A percentile compares a stretch with the other conserved stretches of the same genome.
These are phyloP conservation scores for Oryctes rhinoceros DNA, from an alignment of 1,140 invertebrate species.

Conservation along the genomic window DNA sequence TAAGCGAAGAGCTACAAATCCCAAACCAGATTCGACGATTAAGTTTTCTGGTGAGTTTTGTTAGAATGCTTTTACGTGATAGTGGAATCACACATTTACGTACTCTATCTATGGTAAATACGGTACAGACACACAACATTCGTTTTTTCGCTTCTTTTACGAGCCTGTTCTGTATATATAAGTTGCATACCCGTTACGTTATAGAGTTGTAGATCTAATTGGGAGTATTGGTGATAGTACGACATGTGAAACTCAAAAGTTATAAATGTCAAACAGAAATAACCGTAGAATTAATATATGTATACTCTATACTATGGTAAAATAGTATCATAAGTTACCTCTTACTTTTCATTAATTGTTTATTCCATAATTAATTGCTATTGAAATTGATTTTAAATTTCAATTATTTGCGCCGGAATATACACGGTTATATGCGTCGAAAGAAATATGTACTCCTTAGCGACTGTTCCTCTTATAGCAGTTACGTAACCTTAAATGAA, in stretches of 20 bases:
- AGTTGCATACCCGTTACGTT: background rate
- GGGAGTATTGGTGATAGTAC: constrained; percentile 13
- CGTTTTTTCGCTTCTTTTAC: background rate
- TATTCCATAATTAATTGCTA: constrained; percentile 22
- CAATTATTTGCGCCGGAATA: no score
- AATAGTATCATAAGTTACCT: background rate
- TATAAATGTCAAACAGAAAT: constrained; percentile 11
- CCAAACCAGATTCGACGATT: constrained; percentile 60
- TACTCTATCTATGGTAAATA: background rate
- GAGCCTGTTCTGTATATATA: constrained; percentile 1
- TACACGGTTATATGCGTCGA: no score
- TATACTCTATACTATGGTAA: background rate
- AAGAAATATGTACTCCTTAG: no score
- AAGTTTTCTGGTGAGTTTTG: constrained; percentile 54
- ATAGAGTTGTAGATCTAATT: constrained; percentile 5
- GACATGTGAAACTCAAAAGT: constrained; percentile 2
- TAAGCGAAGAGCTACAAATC: constrained; percentile 54
- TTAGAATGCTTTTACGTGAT: background rate
- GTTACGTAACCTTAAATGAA: no score
- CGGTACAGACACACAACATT: background rate
- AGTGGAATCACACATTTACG: background rate
- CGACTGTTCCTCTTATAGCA: no score
- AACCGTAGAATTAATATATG: background rate
- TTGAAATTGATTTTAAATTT: background rate
- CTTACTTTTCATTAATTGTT: background rate